Base-by-base conservation (phyloP, 2,888 invertebrate species). In the Papilio demoleus region DNA sequence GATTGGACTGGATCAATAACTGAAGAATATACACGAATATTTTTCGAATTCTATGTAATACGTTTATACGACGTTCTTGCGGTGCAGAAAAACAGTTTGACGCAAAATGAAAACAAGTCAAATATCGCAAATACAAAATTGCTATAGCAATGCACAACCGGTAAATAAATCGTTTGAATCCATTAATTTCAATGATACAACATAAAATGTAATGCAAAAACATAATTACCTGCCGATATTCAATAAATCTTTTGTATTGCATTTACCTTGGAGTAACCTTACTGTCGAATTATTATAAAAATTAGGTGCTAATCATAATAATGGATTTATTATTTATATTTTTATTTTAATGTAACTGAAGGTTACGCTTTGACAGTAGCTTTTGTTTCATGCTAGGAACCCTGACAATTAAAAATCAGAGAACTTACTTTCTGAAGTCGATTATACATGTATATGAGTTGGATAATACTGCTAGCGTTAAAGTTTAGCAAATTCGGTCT, bases 161-260 rank as follows among this genome's bases (percentile, higher is more conserved):
- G 27, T 45, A 65, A 56, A 70, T 66, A 61, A 69, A 61, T 65
- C 47, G 53, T 53, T 50, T 19, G 22, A 4, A 62, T 40, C 67
- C 62, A 70, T 70, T 66, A 70, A 70, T 66, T 62, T 59, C 62
- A 66, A 70, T 65, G 70, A 70, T 70, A 66, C 70, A 62, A 66
- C 65, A 70, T 45, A 70, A 66, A 70, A 58, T 66, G 12, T 66
- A 58, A 58, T 27, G 38, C 56, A 70, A 66, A 70, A 70, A 70
- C 61, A 62, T 66, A 70, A 69, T 69, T 69, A 69, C 65, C 65
- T 65, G 24, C 40, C 65, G 61, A 61, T 34, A 34, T 53, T 65
- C 45, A 47, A 59, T 59, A 64, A 50, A 56, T 63, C 31, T 50
- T 68, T 64, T 64, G 58, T 63, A 17, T 62, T 62, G 59, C 59